Evolutionary conservation across 2,113 vertebrate genomes (phyloP), one percentile per base, ranked within the genome.

Genomic region (Platichthys flesus): DNA sequence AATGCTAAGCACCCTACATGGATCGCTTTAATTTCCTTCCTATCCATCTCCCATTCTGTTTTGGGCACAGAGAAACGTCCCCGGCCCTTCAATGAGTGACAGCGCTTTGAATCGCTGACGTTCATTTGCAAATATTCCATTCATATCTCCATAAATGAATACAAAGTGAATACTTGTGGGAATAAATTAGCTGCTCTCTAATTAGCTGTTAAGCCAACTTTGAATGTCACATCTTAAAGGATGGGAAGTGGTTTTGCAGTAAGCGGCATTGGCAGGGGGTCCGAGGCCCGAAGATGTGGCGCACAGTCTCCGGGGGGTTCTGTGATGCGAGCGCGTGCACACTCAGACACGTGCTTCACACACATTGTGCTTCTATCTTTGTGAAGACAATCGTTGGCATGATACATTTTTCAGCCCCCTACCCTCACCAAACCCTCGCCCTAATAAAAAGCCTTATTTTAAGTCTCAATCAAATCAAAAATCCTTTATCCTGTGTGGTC

Each of bases 121-220:
- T 78, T 90, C 80, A 75, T 82, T 86, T 56, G 24, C 21, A 90
- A 91, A 85, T 78, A 84, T 90, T 86, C 81, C 65, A 67, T 89
- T 90, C 84, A 88, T 87, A 93, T 91, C 79, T 89, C 79, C 87
- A 93, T 91, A 90, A 90, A 92, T 92, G 71, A 91, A 90, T 86
- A 85, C 58, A 82, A 85, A 92, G 91, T 91, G 84, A 92, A 90
- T 78, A 85, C 83, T 71, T 70, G 82, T 76, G 85, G 82, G 90
- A 90, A 94, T 92, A 91, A 92, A 93, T 94, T 93, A 93, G 84
- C 90, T 37, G 35, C 78, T 82, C 67, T 49, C 77, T 93, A 92
- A 94, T 93, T 92, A 90, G 80, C 76, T 31, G 70, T 85, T 85
- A 85, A 92, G 74, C 86, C 84, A 89, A 87, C 79, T 85, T 85